These are phyloP conservation scores for Parazoanthus darwini DNA, from an alignment of 92 coral and sea anemone species.

Conservation along the genomic window DNA sequence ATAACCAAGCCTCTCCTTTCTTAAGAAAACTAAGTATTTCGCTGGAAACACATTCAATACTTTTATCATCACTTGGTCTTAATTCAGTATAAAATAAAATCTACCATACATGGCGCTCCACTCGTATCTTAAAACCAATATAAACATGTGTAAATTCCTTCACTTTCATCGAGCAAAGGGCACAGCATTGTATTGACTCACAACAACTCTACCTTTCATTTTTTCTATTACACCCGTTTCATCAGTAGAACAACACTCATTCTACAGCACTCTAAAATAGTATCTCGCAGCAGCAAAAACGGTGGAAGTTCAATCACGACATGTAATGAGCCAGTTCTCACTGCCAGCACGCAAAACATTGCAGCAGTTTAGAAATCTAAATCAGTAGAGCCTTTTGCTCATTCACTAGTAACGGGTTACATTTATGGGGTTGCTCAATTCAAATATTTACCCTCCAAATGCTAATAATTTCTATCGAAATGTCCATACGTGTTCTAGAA, in stretches of 20 bases:
- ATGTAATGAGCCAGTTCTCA: conserved; percentile 9
- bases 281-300: background rate
- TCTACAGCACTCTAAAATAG: background rate
- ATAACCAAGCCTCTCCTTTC: background rate
- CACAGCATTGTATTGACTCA: background rate
- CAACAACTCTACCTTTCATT: background rate
- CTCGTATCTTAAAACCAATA: conserved; percentile 5
- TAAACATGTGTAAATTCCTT: conserved; percentile 36
- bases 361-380: background rate
- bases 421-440: background rate
- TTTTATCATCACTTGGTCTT: background rate
- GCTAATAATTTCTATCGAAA: background rate
- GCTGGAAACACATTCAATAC: background rate
- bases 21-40: background rate
- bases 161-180: background rate
- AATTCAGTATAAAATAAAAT: conserved; percentile 6
- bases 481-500: conserved; percentile 11
- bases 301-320: background rate
- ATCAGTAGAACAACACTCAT: background rate
- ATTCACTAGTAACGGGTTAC: background rate
- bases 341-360: background rate
- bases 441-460: background rate
- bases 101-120: conserved; percentile 22
- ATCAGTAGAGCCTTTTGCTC: background rate
- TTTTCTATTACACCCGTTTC: background rate